Percentiles rank a stretch among this genome's conserved stretches.
These are phyloP conservation scores for Drosophila pandora DNA, from an alignment of 1,140 invertebrate genomes.

Conservation along the genomic window DNA sequence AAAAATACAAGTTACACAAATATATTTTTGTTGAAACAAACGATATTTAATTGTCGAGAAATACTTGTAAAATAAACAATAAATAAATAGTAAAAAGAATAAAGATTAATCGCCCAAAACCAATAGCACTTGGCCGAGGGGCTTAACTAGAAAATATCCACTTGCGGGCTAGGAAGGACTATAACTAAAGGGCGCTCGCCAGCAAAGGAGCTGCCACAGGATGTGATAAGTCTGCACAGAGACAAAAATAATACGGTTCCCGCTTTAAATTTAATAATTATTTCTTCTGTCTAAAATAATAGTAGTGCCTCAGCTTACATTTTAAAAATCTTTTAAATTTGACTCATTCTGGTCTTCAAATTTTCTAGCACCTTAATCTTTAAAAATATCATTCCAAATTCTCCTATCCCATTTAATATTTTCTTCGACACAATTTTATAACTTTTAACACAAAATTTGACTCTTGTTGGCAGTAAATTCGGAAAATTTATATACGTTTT, in stretches of 20 bases:
- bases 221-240: constrained; percentile 35
- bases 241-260: constrained; percentile 6
- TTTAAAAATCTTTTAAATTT: no score
- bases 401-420: not conserved
- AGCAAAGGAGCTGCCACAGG: constrained; percentile 31
- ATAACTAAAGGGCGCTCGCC: constrained; percentile 36
- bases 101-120: constrained; percentile 55
- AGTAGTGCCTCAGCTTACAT: no score
- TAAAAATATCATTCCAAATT: not conserved
- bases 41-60: constrained; percentile 34
- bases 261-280: constrained; percentile 4
- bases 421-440: no score
- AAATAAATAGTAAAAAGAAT: constrained; percentile 68
- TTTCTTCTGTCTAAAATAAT: not conserved
- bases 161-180: constrained; percentile 51
- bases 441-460: not conserved
- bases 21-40: constrained; percentile 25
- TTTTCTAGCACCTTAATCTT: no score
- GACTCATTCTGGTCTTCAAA: no score
- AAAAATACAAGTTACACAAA: no score
- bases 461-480: not conserved
- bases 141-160: constrained; percentile 57
- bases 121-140: constrained; percentile 37
- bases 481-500: not conserved
- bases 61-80: constrained; percentile 72